Conservation (phyloP, 23 tunicate species). For the Trididemnum clinides region DNA sequence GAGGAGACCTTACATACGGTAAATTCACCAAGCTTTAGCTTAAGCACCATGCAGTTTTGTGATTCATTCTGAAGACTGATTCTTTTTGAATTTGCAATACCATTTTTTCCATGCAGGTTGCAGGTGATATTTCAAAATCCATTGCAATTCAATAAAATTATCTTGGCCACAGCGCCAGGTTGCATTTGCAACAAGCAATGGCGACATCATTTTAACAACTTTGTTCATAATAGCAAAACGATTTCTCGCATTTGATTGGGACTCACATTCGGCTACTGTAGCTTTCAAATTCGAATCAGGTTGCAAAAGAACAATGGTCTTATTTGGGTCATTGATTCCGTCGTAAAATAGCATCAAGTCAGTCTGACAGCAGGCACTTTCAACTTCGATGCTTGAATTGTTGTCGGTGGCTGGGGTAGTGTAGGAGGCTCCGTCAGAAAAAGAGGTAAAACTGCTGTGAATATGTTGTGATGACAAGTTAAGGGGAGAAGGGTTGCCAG, state of each 20-base stretch:
- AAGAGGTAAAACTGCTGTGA: not conserved
- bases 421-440: not conserved
- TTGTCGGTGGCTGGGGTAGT: not conserved
- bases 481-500: not conserved
- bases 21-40: no score
- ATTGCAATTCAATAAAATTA: not conserved
- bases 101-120: no score
- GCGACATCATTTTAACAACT: not conserved
- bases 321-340: not conserved
- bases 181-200: not conserved
- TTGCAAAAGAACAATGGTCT: not conserved
- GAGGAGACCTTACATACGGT: no score
- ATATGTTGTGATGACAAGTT: not conserved
- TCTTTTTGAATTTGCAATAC: no score
- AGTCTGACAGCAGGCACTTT: constrained; percentile 5
- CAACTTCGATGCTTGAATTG: no score
- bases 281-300: not conserved
- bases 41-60: no score
- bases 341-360: not conserved
- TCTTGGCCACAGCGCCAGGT: not conserved
- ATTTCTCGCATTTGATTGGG: not conserved
- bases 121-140: not conserved
- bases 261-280: not conserved
- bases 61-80: no score
- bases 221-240: no score